Evolutionary conservation across 2,888 invertebrate genomes (phyloP), one percentile per base, ranked within the genome.

Genomic region (Biston stratarius): DNA sequence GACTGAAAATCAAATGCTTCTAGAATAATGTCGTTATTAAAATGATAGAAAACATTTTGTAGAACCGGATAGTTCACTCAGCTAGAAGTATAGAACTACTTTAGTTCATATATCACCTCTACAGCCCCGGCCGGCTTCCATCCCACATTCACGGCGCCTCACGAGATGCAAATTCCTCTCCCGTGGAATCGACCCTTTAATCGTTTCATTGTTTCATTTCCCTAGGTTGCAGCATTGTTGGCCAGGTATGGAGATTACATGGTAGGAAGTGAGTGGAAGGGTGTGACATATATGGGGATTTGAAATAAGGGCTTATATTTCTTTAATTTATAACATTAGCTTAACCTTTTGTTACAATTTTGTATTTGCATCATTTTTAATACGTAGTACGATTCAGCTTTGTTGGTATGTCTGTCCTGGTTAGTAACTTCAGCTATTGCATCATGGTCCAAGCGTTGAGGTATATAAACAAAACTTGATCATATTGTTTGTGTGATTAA

Each of bases 81-180:
- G n/a, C n/a, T n/a, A n/a, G n/a, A n/a, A n/a, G n/a, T n/a, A n/a
- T n/a, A n/a, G n/a, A n/a, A n/a, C n/a, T n/a, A 10, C 11, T 14
- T 3, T 57, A 58, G 57, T 33, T 38, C 15, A 14, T 48, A 24
- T 24, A 2, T 24, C 24, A 24, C 24, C 61, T 48, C 42, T 47
- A 48, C 61, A 73, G 71, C 70, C 70, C 74, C 69, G 24, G 65
- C 52, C 69, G 58, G 69, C 12, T 14, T 73, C 75, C 74, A 73
- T 79, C 74, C 66, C 68, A 68, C 75, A 80, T 80, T 80, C 78
- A 80, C 74, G 71, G 72, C 71, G 61, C 72, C 79, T 78, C 80
- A 80, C 75, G 78, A 76, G 79, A 82, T 79, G 82, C 78, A 79
- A 82, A 81, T 78, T 76, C 73, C 68, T 53, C 70, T 15, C 48